Conservation (phyloP, 2,888 invertebrate genomes). For the Saturnia japonica region DNA sequence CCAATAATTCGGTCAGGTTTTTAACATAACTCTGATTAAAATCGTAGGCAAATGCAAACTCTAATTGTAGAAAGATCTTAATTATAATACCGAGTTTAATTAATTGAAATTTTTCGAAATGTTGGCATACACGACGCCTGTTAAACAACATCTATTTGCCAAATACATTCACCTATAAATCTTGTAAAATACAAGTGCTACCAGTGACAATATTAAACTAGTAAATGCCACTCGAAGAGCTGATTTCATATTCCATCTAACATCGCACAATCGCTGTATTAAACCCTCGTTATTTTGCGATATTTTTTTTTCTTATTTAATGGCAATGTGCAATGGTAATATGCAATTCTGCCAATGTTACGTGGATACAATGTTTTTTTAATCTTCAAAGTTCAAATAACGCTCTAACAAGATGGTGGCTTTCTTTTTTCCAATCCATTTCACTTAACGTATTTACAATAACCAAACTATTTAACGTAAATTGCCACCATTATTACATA, state of each 20-base stretch:
- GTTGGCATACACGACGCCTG: background rate
- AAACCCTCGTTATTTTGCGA: background rate
- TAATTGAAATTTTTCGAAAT: background rate
- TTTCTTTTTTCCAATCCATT: no score
- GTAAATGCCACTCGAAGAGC: background rate
- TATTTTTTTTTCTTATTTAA: no score
- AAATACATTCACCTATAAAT: background rate
- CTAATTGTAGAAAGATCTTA: background rate
- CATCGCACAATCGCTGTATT: background rate
- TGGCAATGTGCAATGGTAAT: no score
- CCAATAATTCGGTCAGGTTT: background rate
- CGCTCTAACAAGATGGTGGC: no score
- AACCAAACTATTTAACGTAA: no score
- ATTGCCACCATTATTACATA: no score
- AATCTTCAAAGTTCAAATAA: no score
- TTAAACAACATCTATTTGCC: background rate
- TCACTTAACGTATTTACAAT: no score
- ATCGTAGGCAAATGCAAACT: background rate
- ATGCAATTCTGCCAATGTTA: no score
- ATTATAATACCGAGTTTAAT: background rate
- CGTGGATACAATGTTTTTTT: no score
- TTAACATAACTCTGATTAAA: background rate
- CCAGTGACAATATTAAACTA: background rate
- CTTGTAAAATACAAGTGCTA: background rate
- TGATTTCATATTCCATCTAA: background rate